Percentiles rank a stretch among this genome's conserved stretches.
phyloP scores from a whole-genome alignment of 1,140 invertebrate genomes.

The Gonatopus flavifemur region DNA sequence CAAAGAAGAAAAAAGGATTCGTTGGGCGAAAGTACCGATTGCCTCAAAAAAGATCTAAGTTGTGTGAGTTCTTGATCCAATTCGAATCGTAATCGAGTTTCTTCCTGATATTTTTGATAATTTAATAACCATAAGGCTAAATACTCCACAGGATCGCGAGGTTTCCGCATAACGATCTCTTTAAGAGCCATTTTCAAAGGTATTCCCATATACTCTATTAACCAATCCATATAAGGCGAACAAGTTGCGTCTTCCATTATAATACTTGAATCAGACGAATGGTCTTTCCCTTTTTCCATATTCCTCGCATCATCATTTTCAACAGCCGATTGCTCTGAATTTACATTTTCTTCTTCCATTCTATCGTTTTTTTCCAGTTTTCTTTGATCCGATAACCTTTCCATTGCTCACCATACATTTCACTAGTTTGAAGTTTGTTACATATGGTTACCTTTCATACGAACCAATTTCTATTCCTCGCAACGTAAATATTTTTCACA shows the following conservation, averaged over 20 bases:
- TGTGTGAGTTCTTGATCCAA: slow-evolving; percentile 8
- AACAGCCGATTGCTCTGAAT: too few species aligned
- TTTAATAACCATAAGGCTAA: slow-evolving; percentile 25
- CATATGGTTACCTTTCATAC: too few species aligned
- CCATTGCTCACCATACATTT: not conserved
- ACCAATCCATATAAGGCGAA: slow-evolving; percentile 20
- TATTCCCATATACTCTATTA: slow-evolving; percentile 9
- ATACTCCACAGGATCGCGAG: slow-evolving; percentile 20
- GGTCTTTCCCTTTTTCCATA: too few species aligned
- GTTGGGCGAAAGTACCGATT: not conserved
- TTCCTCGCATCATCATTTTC: too few species aligned
- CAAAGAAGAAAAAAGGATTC: too few species aligned
- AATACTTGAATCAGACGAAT: too few species aligned
- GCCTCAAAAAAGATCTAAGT: slow-evolving; percentile 4
- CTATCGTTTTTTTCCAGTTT: not conserved
- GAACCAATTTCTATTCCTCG: too few species aligned
- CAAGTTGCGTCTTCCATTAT: slow-evolving; percentile 6
- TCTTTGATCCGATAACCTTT: not conserved
- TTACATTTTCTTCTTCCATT: too few species aligned
- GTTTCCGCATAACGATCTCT: slow-evolving; percentile 21
- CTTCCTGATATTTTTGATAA: slow-evolving; percentile 19
- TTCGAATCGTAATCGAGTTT: not conserved
- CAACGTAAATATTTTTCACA: too few species aligned
- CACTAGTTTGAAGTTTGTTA: not conserved
- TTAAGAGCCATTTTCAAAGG: slow-evolving; percentile 22